phyloP scores from a whole-genome alignment of 2,113 vertebrate species.

The Datnioides undecimradiatus region DNA sequence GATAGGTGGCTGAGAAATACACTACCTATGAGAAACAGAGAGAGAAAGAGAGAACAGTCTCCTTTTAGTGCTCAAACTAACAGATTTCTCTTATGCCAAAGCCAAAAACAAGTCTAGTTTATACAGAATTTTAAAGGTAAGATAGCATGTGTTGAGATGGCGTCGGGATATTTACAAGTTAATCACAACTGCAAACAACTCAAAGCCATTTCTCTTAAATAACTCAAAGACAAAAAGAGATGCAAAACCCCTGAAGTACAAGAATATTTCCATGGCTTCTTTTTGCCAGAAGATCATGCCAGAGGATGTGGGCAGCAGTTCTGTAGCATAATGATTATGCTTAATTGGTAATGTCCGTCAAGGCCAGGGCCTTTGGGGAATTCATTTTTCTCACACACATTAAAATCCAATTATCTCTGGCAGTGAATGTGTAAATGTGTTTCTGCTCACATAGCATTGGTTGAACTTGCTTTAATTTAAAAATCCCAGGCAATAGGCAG shows the following conservation, averaged over 20 bases:
- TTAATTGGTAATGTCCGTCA: conserved; percentile 76
- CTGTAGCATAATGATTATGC: conserved; percentile 61
- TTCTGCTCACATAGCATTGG: conserved; percentile 46
- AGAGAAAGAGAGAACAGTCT: too few species aligned
- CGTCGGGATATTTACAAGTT: too few species aligned
- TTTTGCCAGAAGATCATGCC: conserved; percentile 26
- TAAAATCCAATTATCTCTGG: conserved; percentile 74
- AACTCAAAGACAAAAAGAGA: background rate
- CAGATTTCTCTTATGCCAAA: background rate
- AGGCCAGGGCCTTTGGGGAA: conserved; percentile 42
- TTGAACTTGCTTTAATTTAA: conserved; percentile 45
- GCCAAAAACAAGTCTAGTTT: background rate
- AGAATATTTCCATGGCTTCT: conserved; percentile 29
- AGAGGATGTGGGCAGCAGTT: conserved; percentile 29
- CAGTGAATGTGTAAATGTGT: conserved; percentile 59
- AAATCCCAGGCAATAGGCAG: conserved; percentile 15
- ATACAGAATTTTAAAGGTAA: background rate
- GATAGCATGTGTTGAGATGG: background rate
- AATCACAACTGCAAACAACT: conserved; percentile 15
- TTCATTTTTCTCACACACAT: conserved; percentile 68
- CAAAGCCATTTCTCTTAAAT: conserved; percentile 16
- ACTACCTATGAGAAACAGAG: conserved; percentile 85
- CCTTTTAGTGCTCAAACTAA: background rate
- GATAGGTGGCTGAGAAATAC: conserved; percentile 94
- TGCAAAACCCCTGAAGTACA: background rate